These are phyloP conservation scores for Podarcis siculus DNA, from an alignment of 2,797 vertebrate genomes.

Conservation along the genomic window DNA sequence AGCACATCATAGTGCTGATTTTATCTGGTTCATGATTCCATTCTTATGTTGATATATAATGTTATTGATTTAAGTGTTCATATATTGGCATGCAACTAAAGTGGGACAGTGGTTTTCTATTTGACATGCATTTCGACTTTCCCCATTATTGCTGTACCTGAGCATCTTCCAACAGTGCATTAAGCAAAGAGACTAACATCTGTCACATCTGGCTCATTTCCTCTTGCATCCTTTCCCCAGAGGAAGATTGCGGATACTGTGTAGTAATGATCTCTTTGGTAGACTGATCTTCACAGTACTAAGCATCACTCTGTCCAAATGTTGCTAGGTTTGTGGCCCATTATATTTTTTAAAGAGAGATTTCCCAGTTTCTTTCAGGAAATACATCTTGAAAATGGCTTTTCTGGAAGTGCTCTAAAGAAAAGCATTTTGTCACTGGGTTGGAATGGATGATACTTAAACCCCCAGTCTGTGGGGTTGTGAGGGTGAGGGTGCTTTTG, in stretches of 20 bases:
- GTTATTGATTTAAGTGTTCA: not conserved
- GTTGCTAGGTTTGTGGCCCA: slow-evolving; percentile 11
- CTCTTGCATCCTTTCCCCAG: slow-evolving; percentile 27
- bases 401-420: not conserved
- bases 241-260: slow-evolving; percentile 33
- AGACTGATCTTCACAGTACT: slow-evolving; percentile 25
- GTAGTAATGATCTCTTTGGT: slow-evolving; percentile 33
- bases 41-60: not conserved
- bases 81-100: not conserved
- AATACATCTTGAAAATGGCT: not conserved
- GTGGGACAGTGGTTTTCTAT: not conserved
- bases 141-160: slow-evolving; percentile 19
- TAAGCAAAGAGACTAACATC: slow-evolving; percentile 29
- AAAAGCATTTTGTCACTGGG: not conserved
- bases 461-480: not conserved
- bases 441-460: not conserved
- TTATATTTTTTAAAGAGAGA: not conserved
- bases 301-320: slow-evolving; percentile 17
- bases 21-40: slow-evolving; percentile 8
- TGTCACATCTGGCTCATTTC: slow-evolving; percentile 41
- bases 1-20: not conserved
- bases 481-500: not conserved
- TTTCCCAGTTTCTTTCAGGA: not conserved
- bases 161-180: slow-evolving; percentile 32
- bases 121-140: slow-evolving; percentile 12